phyloP scores from a whole-genome alignment of 2,797 vertebrate genomes.

The Psittacula echo region DNA sequence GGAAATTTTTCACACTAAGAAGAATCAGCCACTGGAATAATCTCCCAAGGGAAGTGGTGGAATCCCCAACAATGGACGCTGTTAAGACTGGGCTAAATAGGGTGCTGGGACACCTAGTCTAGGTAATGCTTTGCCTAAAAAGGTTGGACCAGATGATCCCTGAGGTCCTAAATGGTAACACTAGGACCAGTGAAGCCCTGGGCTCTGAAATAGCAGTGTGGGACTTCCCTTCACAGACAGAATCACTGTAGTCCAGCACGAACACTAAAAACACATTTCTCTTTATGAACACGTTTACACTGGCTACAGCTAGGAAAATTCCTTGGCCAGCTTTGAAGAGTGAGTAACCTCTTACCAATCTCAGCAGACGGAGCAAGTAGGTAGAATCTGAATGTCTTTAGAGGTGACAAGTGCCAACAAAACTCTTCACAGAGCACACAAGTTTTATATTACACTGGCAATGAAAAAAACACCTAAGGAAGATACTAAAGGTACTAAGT shows the following conservation, averaged over 20 bases:
- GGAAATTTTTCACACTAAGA: neutral
- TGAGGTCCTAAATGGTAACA: neutral
- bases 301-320: neutral
- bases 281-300: neutral
- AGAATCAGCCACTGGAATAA: neutral
- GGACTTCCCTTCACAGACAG: neutral
- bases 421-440: neutral
- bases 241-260: neutral
- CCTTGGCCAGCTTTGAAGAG: neutral
- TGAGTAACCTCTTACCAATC: neutral
- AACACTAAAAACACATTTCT: neutral
- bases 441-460: neutral
- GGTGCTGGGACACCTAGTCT: neutral
- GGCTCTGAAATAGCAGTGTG: neutral
- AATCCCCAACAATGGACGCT: neutral
- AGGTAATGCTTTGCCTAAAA: neutral
- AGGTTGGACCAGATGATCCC: neutral
- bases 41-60: neutral
- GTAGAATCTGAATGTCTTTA: neutral
- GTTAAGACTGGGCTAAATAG: neutral
- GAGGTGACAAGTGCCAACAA: neutral
- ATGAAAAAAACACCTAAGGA: neutral
- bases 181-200: neutral
- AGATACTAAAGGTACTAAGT: neutral
- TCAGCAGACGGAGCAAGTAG: accelerated